Base-by-base conservation (phyloP, 2,888 invertebrate genomes). In the Eupithecia pulchellata region DNA sequence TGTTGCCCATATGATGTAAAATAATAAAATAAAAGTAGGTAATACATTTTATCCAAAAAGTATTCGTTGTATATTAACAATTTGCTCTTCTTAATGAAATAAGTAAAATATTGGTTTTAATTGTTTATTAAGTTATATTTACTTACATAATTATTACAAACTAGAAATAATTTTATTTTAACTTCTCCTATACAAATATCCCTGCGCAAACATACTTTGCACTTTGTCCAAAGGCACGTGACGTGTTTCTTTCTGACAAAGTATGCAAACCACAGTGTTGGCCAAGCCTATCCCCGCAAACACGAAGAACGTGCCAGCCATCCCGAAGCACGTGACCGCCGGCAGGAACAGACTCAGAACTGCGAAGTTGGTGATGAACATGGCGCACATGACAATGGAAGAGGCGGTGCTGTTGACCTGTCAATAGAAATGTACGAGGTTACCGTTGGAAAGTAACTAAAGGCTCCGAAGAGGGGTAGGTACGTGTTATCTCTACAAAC, bases 161-260 rank as follows among this genome's bases (percentile, higher is more conserved):
- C 11, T 52, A 25, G 9, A 20, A n/a, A 13, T n/a, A 8, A 42
- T 42, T 42, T 9, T 20, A 20, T 2, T 11, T 36, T 57, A 55
- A 57, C 66, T 63, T 20, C 68, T 76, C 13, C 34, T 71, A 66
- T 82, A 84, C 67, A 86, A 75, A 75, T 73, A 85, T 20, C 86
- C 83, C 29, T 75, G 42, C 29, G 79, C 81, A 68, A 80, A 87
- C 80, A 81, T 81, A 8, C 74, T 66, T 52, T 88, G 78, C 14
- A 91, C 84, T 4, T 76, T 76, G 69, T 89, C 83, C 13, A 88
- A 74, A 0, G 86, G 81, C 29, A 85, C 79, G 1, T 84, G 84
- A 67, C 86, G 88, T 0, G 93, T 92, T 75, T 93, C 92, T 17
- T 88, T 89, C 60, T 91, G 82, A 13, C 81, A 75, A 2, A 88